Percentiles rank a stretch among this genome's conserved stretches.
phyloP scores from a whole-genome alignment of 2,888 invertebrate genomes.

The Byasa hedistus region DNA sequence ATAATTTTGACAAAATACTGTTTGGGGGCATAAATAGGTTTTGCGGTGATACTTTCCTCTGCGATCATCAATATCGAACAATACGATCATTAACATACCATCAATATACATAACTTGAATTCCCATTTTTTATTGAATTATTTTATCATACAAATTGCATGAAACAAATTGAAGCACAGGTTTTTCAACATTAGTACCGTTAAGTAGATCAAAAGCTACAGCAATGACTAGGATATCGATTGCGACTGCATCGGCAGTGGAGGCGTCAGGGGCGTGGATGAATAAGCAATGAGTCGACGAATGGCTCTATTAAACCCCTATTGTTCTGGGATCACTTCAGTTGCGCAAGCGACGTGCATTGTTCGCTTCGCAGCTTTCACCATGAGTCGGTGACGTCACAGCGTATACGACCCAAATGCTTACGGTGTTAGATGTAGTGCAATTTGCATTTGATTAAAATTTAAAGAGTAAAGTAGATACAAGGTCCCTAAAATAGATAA shows the following conservation, averaged over 20 bases:
- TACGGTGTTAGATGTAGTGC: constrained; percentile 60
- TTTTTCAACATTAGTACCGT: background rate
- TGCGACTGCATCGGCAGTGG: constrained; percentile 59
- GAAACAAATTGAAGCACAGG: too few species aligned
- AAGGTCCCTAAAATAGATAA: too few species aligned
- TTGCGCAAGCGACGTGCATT: constrained; percentile 77
- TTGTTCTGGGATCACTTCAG: constrained; percentile 67
- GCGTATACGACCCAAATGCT: constrained; percentile 63
- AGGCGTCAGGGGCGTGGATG: constrained; percentile 78
- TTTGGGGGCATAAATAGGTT: too few species aligned
- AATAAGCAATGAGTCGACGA: constrained; percentile 78
- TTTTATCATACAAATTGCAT: too few species aligned
- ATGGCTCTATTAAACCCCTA: constrained; percentile 77
- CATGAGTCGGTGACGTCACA: constrained; percentile 63
- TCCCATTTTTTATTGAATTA: too few species aligned
- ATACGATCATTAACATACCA: too few species aligned
- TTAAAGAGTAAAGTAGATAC: constrained; percentile 2
- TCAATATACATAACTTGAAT: too few species aligned
- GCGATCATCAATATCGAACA: too few species aligned
- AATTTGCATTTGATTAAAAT: constrained; percentile 56
- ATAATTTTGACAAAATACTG: too few species aligned
- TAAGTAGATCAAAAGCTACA: constrained; percentile 14
- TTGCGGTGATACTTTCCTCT: too few species aligned
- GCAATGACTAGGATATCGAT: constrained; percentile 62
- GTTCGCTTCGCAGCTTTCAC: constrained; percentile 73